These are phyloP conservation scores for Conistra vaccinii DNA, from an alignment of 2,888 invertebrate species.

Conservation along the genomic window DNA sequence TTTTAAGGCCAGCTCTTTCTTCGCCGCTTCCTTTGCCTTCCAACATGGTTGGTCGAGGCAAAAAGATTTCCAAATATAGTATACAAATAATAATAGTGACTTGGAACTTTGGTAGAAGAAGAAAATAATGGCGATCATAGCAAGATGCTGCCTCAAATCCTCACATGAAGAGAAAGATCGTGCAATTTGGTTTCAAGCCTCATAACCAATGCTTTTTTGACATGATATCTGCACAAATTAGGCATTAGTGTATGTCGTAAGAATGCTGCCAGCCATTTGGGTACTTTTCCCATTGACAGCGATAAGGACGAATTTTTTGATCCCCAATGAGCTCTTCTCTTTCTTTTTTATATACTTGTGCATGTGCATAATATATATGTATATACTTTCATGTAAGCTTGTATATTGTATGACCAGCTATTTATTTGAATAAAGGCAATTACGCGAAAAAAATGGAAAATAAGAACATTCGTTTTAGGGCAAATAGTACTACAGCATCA, in stretches of 20 bases:
- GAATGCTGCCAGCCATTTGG: not conserved
- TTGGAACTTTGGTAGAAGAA: not conserved
- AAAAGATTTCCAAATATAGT: too few relatives aligned
- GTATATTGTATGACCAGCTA: not conserved
- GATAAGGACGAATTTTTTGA: not conserved
- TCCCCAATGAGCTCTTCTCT: not conserved
- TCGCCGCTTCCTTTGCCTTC: too few relatives aligned
- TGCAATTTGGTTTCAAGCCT: not conserved
- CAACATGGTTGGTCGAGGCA: too few relatives aligned
- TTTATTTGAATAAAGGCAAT: not conserved
- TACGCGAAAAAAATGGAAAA: not conserved
- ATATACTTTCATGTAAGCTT: not conserved
- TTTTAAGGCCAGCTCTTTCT: too few relatives aligned
- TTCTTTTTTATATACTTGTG: not conserved
- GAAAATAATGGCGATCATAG: not conserved
- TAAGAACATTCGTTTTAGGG: not conserved
- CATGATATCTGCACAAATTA: not conserved
- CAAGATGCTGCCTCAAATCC: not conserved
- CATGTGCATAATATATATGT: not conserved
- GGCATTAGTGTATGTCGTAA: not conserved
- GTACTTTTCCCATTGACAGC: not conserved
- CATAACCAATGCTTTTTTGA: not conserved
- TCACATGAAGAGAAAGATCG: not conserved
- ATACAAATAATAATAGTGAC: not conserved
- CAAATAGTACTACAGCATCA: not conserved